phyloP scores from a whole-genome alignment of 2,888 invertebrate genomes.

The Stramonita haemastoma region DNA sequence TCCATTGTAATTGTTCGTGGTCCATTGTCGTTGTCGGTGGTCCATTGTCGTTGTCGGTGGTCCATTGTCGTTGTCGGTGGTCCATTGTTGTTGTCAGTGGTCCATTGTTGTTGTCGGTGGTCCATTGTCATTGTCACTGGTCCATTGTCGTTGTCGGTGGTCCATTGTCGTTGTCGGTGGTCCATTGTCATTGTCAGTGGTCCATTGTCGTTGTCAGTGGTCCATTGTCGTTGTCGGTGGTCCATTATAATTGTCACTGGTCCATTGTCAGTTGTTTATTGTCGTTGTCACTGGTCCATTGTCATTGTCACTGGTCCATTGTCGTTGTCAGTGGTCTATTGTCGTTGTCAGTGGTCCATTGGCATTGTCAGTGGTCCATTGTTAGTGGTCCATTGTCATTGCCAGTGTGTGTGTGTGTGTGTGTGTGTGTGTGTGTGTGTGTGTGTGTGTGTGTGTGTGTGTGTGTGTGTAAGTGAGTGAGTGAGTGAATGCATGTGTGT shows the following conservation, averaged over 20 bases:
- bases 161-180: not conserved
- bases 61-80: not conserved
- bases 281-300: too few relatives aligned
- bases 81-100: not conserved
- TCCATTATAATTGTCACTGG: too few relatives aligned
- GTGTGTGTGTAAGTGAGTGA: too few relatives aligned
- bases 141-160: not conserved
- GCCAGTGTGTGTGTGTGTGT: slow-evolving; percentile 9
- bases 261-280: too few relatives aligned
- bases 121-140: too few relatives aligned
- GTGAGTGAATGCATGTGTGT: not conserved
- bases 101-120: too few relatives aligned
- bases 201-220: not conserved
- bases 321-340: too few relatives aligned
- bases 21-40: not conserved
- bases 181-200: not conserved
- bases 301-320: too few relatives aligned
- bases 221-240: too few relatives aligned
- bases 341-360: not conserved
- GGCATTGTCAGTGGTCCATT: not conserved
- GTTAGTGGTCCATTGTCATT: not conserved
- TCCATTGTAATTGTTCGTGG: not conserved
- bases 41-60: not conserved
- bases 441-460: slow-evolving; percentile 10
- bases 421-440: not conserved